Evolutionary conservation across 2,888 invertebrate species (phyloP).

Genomic region (Glyphotaelius pellucidus): DNA sequence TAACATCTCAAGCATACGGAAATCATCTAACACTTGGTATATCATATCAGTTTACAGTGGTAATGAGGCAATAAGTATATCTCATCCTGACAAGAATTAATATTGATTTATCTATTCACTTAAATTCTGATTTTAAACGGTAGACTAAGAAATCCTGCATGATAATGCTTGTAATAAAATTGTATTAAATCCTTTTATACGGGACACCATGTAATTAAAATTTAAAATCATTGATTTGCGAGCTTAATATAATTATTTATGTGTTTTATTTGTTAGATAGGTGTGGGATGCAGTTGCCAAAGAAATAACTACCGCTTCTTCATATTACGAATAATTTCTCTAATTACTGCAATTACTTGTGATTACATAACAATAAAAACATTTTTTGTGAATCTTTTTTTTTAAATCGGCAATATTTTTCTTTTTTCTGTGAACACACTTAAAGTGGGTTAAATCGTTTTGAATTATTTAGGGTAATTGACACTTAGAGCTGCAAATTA

Average conservation of each 20-base stretch:
- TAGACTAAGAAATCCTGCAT: background rate
- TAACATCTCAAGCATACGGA: constrained; percentile 40
- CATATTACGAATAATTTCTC: background rate
- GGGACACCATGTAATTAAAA: background rate
- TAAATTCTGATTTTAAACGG: background rate
- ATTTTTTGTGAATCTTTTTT: no score
- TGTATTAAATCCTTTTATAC: background rate
- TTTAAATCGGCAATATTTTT: background rate
- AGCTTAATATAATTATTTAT: no score
- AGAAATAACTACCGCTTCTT: background rate
- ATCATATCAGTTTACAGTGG: constrained; percentile 16
- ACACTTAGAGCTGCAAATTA: no score
- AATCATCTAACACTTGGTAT: constrained; percentile 41
- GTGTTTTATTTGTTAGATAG: background rate
- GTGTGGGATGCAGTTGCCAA: background rate
- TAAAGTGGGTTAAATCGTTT: background rate
- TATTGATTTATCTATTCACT: background rate
- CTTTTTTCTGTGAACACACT: background rate
- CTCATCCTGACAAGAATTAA: background rate
- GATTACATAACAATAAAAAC: background rate
- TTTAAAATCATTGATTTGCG: no score
- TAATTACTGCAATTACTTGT: background rate
- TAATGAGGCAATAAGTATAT: constrained; percentile 32
- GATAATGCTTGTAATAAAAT: background rate
- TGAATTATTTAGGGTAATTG: background rate